Evolutionary conservation across 2,113 vertebrate genomes (phyloP).

Genomic region (Azemiops feae): DNA sequence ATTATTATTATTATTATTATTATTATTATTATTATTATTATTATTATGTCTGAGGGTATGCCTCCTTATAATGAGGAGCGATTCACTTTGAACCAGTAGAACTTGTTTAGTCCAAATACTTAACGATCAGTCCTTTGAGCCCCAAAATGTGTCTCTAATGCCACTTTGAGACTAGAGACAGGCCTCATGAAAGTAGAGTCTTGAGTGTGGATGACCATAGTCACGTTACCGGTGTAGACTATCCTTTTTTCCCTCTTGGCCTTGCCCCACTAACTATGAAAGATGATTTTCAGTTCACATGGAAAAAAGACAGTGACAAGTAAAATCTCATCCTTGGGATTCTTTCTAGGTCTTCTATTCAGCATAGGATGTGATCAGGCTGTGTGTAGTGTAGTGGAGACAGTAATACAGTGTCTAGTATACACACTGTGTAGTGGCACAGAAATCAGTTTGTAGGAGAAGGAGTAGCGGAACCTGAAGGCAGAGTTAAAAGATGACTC

Average conservation of each 20-base stretch:
- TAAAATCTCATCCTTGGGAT: not conserved
- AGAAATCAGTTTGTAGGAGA: not conserved
- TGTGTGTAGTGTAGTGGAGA: not conserved
- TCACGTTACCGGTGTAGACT: not conserved
- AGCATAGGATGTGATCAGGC: not conserved
- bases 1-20: too few relatives aligned
- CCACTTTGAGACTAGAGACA: not conserved
- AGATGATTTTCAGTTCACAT: not conserved
- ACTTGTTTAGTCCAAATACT: not conserved
- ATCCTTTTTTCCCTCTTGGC: not conserved
- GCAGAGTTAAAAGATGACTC: not conserved
- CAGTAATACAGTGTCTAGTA: not conserved
- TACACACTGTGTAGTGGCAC: not conserved
- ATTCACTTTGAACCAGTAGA: not conserved
- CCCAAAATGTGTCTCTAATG: not conserved
- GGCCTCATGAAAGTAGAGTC: not conserved
- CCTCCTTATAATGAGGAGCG: not conserved
- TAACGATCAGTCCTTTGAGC: not conserved
- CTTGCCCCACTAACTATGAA: not conserved
- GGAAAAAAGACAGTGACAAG: not conserved
- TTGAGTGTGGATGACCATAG: not conserved
- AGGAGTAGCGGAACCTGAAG: not conserved
- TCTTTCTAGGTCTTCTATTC: not conserved
- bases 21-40: too few relatives aligned
- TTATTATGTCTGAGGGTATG: too few relatives aligned